A percentile compares a stretch with the other conserved stretches of the same genome.
Conservation (phyloP, 2,888 invertebrate species). For the Saturnia japonica region DNA sequence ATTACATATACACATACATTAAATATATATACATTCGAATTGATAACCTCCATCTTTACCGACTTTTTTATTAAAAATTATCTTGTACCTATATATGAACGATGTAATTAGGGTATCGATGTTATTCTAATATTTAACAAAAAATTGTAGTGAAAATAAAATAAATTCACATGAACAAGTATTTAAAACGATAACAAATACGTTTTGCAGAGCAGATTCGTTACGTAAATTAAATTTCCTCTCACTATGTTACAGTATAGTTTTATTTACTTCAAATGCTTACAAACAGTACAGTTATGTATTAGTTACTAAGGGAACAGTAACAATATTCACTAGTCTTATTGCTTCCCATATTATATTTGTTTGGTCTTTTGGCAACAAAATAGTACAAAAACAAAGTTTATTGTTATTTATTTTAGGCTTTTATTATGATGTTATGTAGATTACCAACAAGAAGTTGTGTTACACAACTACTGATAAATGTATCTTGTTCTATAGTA, state of each 20-base stretch:
- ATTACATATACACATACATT: too few relatives aligned
- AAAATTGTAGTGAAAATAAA: not conserved
- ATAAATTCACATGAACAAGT: not conserved
- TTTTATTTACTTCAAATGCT: not conserved
- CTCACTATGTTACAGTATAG: not conserved
- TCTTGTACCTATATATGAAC: too few relatives aligned
- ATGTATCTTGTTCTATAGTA: too few relatives aligned
- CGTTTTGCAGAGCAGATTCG: not conserved
- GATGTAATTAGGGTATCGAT: not conserved
- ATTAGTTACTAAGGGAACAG: not conserved
- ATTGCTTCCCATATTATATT: conserved; percentile 3
- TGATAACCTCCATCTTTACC: too few relatives aligned
- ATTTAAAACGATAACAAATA: not conserved
- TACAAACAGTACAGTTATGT: not conserved
- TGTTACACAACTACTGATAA: too few relatives aligned
- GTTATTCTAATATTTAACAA: not conserved
- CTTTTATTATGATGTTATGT: too few relatives aligned
- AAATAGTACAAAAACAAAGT: conserved; percentile 1
- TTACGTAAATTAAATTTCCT: not conserved
- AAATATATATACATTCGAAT: too few relatives aligned
- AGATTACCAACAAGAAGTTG: too few relatives aligned
- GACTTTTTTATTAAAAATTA: too few relatives aligned
- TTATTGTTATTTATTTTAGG: too few relatives aligned
- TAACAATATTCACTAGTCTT: not conserved
- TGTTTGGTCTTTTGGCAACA: not conserved